Evolutionary conservation across 2,113 vertebrate species (phyloP).

Genomic region (Aplodontia rufa): DNA sequence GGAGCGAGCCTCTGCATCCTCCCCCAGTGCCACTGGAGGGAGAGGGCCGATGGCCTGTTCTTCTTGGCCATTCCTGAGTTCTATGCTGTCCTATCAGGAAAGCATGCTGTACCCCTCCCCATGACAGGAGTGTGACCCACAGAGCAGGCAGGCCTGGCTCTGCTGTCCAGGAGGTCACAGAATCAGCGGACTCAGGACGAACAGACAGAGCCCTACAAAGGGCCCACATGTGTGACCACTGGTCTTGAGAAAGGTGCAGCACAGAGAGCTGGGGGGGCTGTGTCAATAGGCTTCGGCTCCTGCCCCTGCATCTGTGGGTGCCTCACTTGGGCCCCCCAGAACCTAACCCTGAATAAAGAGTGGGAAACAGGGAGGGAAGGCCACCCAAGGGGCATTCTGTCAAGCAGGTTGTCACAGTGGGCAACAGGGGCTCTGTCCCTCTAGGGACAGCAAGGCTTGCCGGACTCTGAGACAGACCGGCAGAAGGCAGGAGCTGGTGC

Average conservation of each 20-base stretch:
- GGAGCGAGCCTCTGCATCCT: fast-evolving
- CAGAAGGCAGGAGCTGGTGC: no score
- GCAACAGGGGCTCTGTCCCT: no score
- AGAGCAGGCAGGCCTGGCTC: background rate
- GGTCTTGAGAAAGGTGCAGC: background rate
- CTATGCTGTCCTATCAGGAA: fast-evolving
- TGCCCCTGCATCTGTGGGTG: no score
- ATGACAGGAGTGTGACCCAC: fast-evolving
- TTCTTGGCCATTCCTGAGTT: background rate
- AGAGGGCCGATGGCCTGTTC: fast-evolving
- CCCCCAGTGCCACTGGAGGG: fast-evolving
- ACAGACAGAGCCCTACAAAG: background rate
- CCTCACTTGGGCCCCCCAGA: background rate
- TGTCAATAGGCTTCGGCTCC: no score
- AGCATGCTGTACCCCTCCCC: fast-evolving
- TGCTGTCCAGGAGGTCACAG: background rate
- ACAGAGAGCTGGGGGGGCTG: background rate
- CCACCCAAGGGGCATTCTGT: no score
- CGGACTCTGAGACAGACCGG: no score
- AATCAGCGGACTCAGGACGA: background rate
- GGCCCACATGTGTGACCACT: background rate
- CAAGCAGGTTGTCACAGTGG: no score
- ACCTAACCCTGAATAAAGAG: background rate
- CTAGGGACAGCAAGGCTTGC: no score
- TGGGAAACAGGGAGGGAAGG: no score